phyloP scores from a whole-genome alignment of 1,140 invertebrate genomes.

The Bombus soroeensis region DNA sequence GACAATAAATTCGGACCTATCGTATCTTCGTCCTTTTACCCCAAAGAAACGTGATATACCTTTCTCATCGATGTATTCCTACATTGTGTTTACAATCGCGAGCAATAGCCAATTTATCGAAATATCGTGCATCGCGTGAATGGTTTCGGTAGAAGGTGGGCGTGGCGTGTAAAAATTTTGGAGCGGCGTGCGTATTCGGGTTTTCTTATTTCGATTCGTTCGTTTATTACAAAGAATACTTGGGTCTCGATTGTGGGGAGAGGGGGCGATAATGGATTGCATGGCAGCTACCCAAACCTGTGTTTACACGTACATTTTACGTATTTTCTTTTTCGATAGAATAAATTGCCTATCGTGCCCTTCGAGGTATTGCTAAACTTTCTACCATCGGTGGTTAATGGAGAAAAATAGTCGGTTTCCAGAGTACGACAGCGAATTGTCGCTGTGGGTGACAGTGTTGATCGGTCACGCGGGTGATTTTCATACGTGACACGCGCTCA shows the following conservation, averaged over 20 bases:
- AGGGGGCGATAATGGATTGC: background rate
- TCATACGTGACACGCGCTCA: background rate
- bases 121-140: background rate
- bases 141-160: conserved; percentile 16
- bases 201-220: background rate
- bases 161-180: conserved; percentile 41
- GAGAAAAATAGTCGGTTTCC: background rate
- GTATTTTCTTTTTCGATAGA: background rate
- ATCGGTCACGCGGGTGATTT: background rate
- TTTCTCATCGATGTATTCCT: no score
- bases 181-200: background rate
- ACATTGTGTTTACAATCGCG: no score
- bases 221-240: background rate
- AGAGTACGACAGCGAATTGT: no score
- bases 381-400: background rate
- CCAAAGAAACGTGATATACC: background rate
- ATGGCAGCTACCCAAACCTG: background rate
- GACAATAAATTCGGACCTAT: background rate
- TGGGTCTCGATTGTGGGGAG: background rate
- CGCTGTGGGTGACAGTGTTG: background rate
- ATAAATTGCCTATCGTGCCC: background rate
- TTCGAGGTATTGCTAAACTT: background rate
- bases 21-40: background rate
- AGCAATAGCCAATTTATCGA: background rate
- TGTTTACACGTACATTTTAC: background rate